Evolutionary conservation across 2,797 vertebrate species (phyloP), one percentile per base, ranked within the genome.

Genomic region (Staurois parvus): DNA sequence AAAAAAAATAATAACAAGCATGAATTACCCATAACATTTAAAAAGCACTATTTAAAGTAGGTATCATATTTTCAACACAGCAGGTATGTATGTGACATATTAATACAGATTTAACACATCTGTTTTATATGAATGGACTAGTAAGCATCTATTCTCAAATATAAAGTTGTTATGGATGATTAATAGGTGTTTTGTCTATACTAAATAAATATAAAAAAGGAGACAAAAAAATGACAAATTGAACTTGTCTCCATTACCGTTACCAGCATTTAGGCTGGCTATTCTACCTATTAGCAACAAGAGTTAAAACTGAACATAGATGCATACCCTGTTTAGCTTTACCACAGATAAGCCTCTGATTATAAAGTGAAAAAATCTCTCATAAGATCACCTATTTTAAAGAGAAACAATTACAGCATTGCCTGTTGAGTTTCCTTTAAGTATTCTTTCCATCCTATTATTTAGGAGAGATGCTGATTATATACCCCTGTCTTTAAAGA

Each of bases 281-380:
- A 70, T 76, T 77, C 24, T n/a, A 28, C 9, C 45, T 32, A 72
- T 70, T 84, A 70, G 19, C 26, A 67, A 29, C 32, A 30, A 11
- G 29, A 59, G 6, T 79, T 66, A 32, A 11, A 73, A 73, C 1
- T 42, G n/a, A 34, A 72, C 52, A 74, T 67, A 37, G 28, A 74
- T 34, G 4, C 59, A 79, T 12, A 73, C 26, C 15, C 9, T 79
- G 45, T 67, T 85, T 45, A 32, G 28, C n/a, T 69, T 85, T 42
- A 28, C 69, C 8, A 32, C 15, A 80, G 77, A 85, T 80, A 75
- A 75, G 72, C 42, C 45, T 34, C 62, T 85, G 30, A 62, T 56
- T 85, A 85, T 69, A 68, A 68, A 48, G 62, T 68, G 13, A 85
- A 81, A 37, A 21, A 68, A 74, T 79, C 72, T 85, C 74, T 76